Evolutionary conservation across 2,888 invertebrate species (phyloP).

Genomic region (Acronicta leporina): DNA sequence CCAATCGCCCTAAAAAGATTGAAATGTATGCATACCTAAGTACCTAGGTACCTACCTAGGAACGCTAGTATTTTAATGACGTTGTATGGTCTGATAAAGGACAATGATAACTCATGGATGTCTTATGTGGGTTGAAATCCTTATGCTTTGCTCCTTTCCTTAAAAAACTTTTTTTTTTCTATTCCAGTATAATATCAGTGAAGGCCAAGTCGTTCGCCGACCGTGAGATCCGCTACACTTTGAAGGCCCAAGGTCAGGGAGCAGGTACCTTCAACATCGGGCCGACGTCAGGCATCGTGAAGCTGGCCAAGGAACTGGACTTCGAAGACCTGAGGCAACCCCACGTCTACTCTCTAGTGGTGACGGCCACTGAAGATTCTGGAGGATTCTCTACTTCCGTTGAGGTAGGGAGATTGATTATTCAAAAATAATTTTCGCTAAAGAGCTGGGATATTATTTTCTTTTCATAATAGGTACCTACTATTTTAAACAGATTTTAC

Average conservation of each 20-base stretch:
- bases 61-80: too few relatives aligned
- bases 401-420: constrained; percentile 90
- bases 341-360: constrained; percentile 97
- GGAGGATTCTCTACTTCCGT: constrained; percentile 98
- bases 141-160: neutral
- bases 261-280: constrained; percentile 98
- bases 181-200: constrained; percentile 97
- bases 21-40: too few relatives aligned
- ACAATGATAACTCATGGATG: too few relatives aligned
- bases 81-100: too few relatives aligned
- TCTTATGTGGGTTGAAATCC: too few relatives aligned
- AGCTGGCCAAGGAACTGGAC: constrained; percentile 98
- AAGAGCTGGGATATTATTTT: too few relatives aligned
- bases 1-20: too few relatives aligned
- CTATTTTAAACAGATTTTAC: too few relatives aligned
- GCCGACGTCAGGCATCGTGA: constrained; percentile 97
- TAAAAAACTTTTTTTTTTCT: constrained; percentile 17
- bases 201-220: constrained; percentile 99
- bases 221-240: constrained; percentile 97
- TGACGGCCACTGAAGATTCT: constrained; percentile 99
- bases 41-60: too few relatives aligned
- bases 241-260: constrained; percentile 98
- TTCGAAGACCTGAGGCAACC: constrained; percentile 98
- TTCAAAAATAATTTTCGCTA: too few relatives aligned
- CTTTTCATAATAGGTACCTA: too few relatives aligned